A percentile compares a stretch with the other conserved stretches of the same genome.
phyloP scores from a whole-genome alignment of 2,113 vertebrate species.

The Lampris megalopsis region DNA sequence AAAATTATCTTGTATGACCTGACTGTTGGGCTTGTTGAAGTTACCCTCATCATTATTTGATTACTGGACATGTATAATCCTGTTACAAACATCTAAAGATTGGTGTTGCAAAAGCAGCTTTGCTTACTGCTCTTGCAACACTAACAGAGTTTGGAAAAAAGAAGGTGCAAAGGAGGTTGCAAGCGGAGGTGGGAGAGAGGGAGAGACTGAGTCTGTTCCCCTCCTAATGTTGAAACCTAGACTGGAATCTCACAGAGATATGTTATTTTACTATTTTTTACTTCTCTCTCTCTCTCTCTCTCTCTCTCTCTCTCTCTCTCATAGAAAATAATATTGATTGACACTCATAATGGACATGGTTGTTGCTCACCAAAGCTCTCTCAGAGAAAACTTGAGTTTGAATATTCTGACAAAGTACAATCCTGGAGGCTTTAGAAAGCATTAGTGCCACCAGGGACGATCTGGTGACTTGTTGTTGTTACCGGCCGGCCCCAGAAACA shows the following conservation, averaged over 20 bases:
- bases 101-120: no score
- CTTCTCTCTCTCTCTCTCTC: neutral
- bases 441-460: no score
- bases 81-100: no score
- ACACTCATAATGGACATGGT: conserved; percentile 1
- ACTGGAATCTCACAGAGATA: conserved; percentile 74
- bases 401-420: no score
- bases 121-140: neutral
- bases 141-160: neutral
- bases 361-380: neutral
- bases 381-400: no score
- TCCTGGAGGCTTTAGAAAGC: no score
- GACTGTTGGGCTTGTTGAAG: no score
- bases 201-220: conserved; percentile 19
- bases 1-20: no score
- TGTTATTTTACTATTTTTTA: conserved; percentile 50
- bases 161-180: neutral
- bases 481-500: no score
- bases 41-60: no score
- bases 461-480: no score
- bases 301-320: conserved; percentile 19
- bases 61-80: no score
- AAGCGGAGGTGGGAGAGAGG: conserved; percentile 9
- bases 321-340: conserved; percentile 18
- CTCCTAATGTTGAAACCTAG: conserved; percentile 49